Base-by-base conservation (phyloP, 2,113 vertebrate species). In the Microcebus jonahi region DNA sequence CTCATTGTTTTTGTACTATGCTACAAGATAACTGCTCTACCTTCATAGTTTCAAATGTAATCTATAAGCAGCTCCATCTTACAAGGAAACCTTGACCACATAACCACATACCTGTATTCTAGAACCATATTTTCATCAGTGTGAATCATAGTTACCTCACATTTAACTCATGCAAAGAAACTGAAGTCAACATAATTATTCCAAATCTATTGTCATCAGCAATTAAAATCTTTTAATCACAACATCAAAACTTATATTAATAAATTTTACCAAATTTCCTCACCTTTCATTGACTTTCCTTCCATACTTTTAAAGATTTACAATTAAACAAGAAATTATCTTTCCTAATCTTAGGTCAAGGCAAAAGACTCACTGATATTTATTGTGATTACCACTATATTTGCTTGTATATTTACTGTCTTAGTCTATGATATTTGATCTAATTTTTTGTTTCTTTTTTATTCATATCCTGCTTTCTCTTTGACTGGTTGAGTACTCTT, bases 381-480 rank as follows among this genome's bases (percentile, higher is more conserved):
- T 84, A 67, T 6, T 27, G 8, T 68, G 31, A 65, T 94, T 57
- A 76, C 31, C 48, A 48, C 4, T 67, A 21, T 76, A 65, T 57
- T 76, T 84, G 31, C 11, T 68, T 70, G 29, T 57, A 70, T 80
- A 6, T 87, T 79, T 87, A 76, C 61, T 39, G 67, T 67, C 48
- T 68, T 75, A 55, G 82, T 94, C 61, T 57, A 25, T 71, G 34
- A 80, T 11, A 84, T 31, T 76, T 84, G 36, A 27, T 4, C 73
- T 67, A 11, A 90, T 55, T 11, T 88, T 9, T 90, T 4, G 25
- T 45, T 90, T 65, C 27, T 65, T 65, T 82, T 88, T 23, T 53
- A 45, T 94, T 94, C 23, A 57, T 59, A 48, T 95, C 25, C 50
- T 85, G 34, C 80, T 85, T 79, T 79, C 25, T 90, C 39, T 90